Evolutionary conservation across 2,113 vertebrate genomes (phyloP).

Genomic region (Leucoraja erinaceus): DNA sequence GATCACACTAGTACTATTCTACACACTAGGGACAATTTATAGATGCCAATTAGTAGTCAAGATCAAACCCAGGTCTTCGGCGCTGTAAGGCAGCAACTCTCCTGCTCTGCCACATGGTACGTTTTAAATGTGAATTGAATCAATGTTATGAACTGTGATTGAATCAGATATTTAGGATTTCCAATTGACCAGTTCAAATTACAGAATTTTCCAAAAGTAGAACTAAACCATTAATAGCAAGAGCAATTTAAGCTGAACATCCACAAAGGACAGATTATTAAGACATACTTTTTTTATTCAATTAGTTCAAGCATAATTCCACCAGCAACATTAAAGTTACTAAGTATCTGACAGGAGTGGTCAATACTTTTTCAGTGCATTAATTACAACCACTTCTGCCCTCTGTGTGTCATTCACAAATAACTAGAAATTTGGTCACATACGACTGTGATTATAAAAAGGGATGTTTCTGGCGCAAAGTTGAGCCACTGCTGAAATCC

Average conservation of each 20-base stretch:
- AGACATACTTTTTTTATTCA: background rate
- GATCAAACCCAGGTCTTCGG: no score
- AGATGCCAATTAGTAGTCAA: no score
- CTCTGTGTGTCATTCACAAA: background rate
- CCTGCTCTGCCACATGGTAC: no score
- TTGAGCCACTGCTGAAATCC: no score
- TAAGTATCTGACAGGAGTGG: background rate
- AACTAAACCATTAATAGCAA: background rate
- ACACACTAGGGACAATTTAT: no score
- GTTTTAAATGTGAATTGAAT: no score
- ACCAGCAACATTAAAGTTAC: background rate
- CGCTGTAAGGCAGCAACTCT: no score
- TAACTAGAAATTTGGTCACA: no score
- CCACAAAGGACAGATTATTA: background rate
- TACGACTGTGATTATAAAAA: no score
- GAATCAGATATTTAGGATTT: background rate
- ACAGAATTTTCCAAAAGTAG: background rate
- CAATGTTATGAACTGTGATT: background rate
- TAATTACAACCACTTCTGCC: background rate
- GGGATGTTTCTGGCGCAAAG: no score
- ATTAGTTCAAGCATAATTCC: conserved; percentile 2
- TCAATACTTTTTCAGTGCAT: background rate
- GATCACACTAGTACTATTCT: no score
- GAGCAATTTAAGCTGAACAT: background rate
- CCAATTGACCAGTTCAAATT: background rate